Evolutionary conservation across 2,113 vertebrate species (phyloP), one percentile per base, ranked within the genome.

Genomic region (Caranx melampygus): DNA sequence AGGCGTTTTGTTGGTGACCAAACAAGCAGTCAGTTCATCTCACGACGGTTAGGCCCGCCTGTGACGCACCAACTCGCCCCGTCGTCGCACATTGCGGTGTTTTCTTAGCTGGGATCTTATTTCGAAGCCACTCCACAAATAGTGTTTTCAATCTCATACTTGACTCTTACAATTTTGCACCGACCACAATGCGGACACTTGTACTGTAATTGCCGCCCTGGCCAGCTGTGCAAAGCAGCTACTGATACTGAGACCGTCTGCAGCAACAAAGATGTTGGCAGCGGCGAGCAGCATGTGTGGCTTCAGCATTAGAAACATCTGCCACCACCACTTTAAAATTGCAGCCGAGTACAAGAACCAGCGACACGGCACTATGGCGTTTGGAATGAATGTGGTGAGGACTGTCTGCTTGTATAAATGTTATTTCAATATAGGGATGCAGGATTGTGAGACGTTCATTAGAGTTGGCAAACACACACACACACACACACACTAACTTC

Each of bases 271-370:
- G 75, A 82, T 72, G 77, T 82, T 89, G 87, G 83, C 78, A 81
- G 47, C 1, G 4, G 11, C 52, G 26, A 69, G 82, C 78, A 54
- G 76, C 83, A 45, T 82, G 80, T 82, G 90, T 85, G 87, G 85
- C 72, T 89, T 81, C 86, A 73, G 34, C 87, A 86, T 90, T 91
- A 86, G 88, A 95, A 94, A 88, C 89, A 86, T 91, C 65, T 91
- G 83, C 88, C 86, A 71, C 70, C 1, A 16, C 87, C 88, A 64
- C 49, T 52, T 63, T 87, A 84, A 89, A 75, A 82, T 21, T 70
- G 72, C 82, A 74, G 72, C 76, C 16, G 76, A 64, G 83, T 73
- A 0, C 3, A 87, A 60, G 73, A 84, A 54, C 82, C 90, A 73
- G 77, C 58, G 71, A 55, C 63, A 72, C 26, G 86, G 47, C 54